Base-by-base conservation (phyloP, 2,797 vertebrate genomes). In the Hylomyscus alleni region DNA sequence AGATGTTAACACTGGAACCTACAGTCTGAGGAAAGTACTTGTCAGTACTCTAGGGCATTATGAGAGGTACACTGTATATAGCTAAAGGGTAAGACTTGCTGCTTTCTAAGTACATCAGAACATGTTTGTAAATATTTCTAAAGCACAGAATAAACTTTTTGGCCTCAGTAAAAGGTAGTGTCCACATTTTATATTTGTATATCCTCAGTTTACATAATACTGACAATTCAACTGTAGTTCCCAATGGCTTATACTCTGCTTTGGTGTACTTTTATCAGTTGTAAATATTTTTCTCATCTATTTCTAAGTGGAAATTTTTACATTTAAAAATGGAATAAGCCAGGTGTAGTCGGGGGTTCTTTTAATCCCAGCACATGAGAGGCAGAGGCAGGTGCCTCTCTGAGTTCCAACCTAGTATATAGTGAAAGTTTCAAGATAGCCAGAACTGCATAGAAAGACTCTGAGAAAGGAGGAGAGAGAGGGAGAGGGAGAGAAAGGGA, bases 101-200 rank as follows among this genome's bases (percentile, higher is more conserved):
- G 1, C 85, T 93, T 89, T 81, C 50, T 82, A 78, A 73, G 85
- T 81, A 82, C 67, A 50, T 89, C 44, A 62, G 1, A 92, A 19
- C 47, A 84, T 22, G 80, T 88, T 76, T 90, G 24, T 58, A 87
- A 67, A 44, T 69, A 91, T 75, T 89, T 67, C 56, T 83, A 6
- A 47, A 67, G 52, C 75, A 77, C 10, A 94, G 34, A 40, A 47
- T 31, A 95, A 26, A 50, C 24, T 90, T 93, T 87, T 69, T 80
- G 37, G 34, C 65, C 44, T 72, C 6, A 47, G 44, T 80, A 91
- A 92, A 82, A 69, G 75, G 4, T 72, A 77, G 44, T 52, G 26
- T 67, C 7, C 52, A 29, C 60, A 77, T 37, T 93, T 95, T 69
- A 9, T 90, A 81, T 94, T 94, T 93, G 31, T 93, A 84, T n/a